Evolutionary conservation across 2,888 invertebrate genomes (phyloP), one percentile per base, ranked within the genome.

Genomic region (Zele albiditarsus): DNA sequence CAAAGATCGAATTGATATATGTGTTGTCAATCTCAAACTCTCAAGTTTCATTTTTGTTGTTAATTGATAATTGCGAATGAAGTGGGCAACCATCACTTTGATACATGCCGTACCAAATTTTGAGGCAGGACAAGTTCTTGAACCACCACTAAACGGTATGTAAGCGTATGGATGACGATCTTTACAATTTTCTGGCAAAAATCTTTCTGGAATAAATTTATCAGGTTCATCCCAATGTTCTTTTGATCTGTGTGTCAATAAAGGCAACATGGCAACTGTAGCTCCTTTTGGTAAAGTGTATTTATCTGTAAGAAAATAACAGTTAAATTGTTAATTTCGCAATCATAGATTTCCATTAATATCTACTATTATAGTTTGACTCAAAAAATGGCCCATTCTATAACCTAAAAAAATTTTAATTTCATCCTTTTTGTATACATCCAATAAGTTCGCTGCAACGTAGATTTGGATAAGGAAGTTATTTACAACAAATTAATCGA

Each of bases 201-300:
- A 83, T 76, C 84, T 73, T 65, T 84, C 83, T 0, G 83, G 84
- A 62, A 80, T 62, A 53, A 83, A 84, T 73, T 82, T 79, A 10
- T 81, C 79, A 0, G 84, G 84, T 28, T 81, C 75, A 3, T 16
- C n/a, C 84, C 84, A 84, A 67, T 75, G 80, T 65, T 80, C 78
- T 5, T 57, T 67, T 53, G 77, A 79, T 73, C 81, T 78, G 28
- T 83, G 83, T 42, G 82, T 82, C 16, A 77, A 66, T 62, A 74
- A 82, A 16, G 79, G 77, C 0, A 78, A 58, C 77, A 82, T 75
- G 0, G 81, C 71, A 0, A 82, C 73, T 0, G 80, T 78, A 66
- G 78, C 78, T 27, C 82, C 83, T 66, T 82, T 80, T 10, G 83
- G 84, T 57, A 83, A 66, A 5, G 80, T 80, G 46, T 80, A 81